Evolutionary conservation across 1,140 invertebrate genomes (phyloP).

Genomic region (Galleria mellonella): DNA sequence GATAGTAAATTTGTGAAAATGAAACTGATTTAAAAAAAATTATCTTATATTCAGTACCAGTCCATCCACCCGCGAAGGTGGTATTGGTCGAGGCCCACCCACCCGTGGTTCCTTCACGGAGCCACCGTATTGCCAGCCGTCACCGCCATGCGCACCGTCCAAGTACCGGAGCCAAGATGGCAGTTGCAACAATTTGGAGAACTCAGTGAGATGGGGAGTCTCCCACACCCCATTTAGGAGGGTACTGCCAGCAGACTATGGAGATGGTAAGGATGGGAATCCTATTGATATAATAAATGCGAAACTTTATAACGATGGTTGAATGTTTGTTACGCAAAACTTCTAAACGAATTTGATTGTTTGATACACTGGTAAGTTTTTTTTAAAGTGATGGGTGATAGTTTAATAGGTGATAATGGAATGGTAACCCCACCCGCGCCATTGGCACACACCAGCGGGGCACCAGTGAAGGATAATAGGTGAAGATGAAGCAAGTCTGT

Average conservation of each 20-base stretch:
- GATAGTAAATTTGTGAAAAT: no score
- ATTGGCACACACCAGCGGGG: no score
- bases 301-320: no score
- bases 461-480: no score
- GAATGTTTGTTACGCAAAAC: no score
- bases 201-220: conserved; percentile 80
- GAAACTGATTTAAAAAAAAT: no score
- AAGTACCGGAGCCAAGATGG: conserved; percentile 84
- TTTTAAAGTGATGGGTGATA: no score
- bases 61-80: conserved; percentile 30
- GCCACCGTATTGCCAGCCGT: conserved; percentile 40
- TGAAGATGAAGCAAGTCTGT: no score
- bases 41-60: conserved; percentile 12
- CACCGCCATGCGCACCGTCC: conserved; percentile 35
- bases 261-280: conserved; percentile 77
- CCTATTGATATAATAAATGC: background rate
- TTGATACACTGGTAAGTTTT: no score
- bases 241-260: conserved; percentile 80
- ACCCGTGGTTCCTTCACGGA: conserved; percentile 64
- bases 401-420: no score
- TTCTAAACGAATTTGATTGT: no score
- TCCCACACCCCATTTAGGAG: conserved; percentile 86
- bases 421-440: no score
- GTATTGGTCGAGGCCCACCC: conserved; percentile 72
- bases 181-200: conserved; percentile 85